phyloP scores from a whole-genome alignment of 2,888 invertebrate species.

The Phasia obesa region DNA sequence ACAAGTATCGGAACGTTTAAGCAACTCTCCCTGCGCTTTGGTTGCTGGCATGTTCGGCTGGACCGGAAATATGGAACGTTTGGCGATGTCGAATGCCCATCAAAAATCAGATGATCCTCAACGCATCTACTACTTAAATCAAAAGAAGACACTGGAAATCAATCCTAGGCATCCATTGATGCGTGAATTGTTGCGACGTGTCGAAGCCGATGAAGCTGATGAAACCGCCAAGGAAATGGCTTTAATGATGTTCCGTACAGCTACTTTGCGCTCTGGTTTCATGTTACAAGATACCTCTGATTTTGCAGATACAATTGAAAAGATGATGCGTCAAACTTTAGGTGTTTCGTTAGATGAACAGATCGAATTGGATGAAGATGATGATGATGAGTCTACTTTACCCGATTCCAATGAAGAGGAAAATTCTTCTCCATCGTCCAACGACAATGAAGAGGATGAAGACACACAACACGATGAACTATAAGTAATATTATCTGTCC shows the following conservation, averaged over 20 bases:
- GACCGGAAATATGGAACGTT: slow-evolving; percentile 99
- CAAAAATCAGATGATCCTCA: slow-evolving; percentile 97
- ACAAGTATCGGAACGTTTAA: slow-evolving; percentile 92
- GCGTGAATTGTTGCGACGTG: slow-evolving; percentile 92
- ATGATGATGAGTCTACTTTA: slow-evolving; percentile 81
- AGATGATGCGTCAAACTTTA: slow-evolving; percentile 91
- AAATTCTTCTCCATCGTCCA: slow-evolving; percentile 60
- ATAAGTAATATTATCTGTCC: slow-evolving; percentile 78
- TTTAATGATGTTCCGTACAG: slow-evolving; percentile 94
- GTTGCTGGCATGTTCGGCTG: slow-evolving; percentile 98
- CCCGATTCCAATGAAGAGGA: slow-evolving; percentile 82
- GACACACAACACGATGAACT: slow-evolving; percentile 85
- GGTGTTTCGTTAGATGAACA: slow-evolving; percentile 90
- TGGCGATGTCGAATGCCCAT: slow-evolving; percentile 97
- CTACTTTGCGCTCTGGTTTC: slow-evolving; percentile 96
- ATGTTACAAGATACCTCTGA: slow-evolving; percentile 92
- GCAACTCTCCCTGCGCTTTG: slow-evolving; percentile 96
- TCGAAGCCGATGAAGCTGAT: slow-evolving; percentile 90
- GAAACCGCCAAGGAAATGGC: slow-evolving; percentile 92
- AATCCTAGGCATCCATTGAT: slow-evolving; percentile 98
- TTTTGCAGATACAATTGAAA: slow-evolving; percentile 95
- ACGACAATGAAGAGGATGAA: slow-evolving; percentile 82
- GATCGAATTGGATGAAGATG: slow-evolving; percentile 82
- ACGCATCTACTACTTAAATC: slow-evolving; percentile 92
- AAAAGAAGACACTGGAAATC: slow-evolving; percentile 98